A percentile compares a stretch with the other conserved stretches of the same genome.
Evolutionary conservation across 2,113 vertebrate genomes (phyloP).

Genomic region (Nannospalax galili): DNA sequence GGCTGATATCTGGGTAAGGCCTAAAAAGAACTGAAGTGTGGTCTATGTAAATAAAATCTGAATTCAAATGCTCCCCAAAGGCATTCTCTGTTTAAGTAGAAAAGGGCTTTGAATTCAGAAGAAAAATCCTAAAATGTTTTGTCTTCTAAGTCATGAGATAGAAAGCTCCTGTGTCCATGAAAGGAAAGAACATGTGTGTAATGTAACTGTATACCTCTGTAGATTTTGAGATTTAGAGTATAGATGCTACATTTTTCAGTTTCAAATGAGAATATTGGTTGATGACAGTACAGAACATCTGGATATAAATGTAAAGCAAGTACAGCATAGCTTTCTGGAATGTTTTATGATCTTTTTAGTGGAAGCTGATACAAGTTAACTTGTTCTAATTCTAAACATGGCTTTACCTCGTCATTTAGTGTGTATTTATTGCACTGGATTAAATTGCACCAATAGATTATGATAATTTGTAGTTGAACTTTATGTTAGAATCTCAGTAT

Average conservation of each 20-base stretch:
- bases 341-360: constrained; percentile 50
- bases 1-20: constrained; percentile 98
- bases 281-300: constrained; percentile 30
- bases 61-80: constrained; percentile 1
- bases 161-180: neutral
- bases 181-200: neutral
- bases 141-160: constrained; percentile 22
- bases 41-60: constrained; percentile 34
- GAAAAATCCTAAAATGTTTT: constrained; percentile 21
- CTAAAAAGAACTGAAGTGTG: neutral
- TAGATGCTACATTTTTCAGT: constrained; percentile 11
- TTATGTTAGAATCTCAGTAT: neutral
- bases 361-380: neutral
- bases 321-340: neutral
- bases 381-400: constrained; percentile 36
- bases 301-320: neutral
- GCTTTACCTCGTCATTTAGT: neutral
- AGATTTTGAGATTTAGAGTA: constrained; percentile 37
- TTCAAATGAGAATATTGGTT: constrained; percentile 40
- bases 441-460: constrained; percentile 34
- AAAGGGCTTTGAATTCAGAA: neutral
- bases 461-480: constrained; percentile 34
- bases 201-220: neutral
- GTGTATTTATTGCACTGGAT: neutral
- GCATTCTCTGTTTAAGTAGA: neutral